Conservation (phyloP, 2,797 vertebrate species). For the Mus spretus region DNA sequence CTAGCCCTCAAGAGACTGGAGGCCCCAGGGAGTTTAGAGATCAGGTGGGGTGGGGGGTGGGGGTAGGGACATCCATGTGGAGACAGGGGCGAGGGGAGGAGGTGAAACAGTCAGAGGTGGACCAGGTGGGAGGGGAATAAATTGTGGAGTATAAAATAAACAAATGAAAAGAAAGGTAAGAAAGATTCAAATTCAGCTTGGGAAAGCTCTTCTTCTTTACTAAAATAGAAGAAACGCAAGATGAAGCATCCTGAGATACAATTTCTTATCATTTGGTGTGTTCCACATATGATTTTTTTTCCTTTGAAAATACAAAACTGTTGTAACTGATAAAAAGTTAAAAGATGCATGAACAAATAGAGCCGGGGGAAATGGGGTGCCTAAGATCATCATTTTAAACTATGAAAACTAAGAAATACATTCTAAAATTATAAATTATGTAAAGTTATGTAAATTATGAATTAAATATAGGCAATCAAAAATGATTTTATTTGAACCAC, state of each 20-base stretch:
- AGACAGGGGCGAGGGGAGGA: no score
- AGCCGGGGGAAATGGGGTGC: not conserved
- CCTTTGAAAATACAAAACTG: not conserved
- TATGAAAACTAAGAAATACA: not conserved
- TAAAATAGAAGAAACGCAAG: slow-evolving; percentile 34
- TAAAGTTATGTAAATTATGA: not conserved
- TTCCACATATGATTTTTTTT: not conserved
- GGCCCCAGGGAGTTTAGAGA: no score
- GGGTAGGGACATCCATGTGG: no score
- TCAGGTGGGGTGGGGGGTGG: no score
- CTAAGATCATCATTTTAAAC: not conserved
- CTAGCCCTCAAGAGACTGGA: no score
- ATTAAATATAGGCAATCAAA: slow-evolving; percentile 27
- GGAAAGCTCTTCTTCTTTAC: not conserved
- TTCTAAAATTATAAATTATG: slow-evolving; percentile 37
- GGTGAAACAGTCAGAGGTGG: no score
- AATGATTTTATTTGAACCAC: not conserved
- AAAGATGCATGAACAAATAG: not conserved
- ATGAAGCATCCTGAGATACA: not conserved
- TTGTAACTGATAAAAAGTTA: not conserved
- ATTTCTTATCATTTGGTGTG: not conserved
- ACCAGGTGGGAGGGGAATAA: no score
- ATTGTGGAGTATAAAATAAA: no score
- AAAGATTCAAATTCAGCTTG: slow-evolving; percentile 20
- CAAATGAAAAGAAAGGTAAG: not conserved